phyloP scores from a whole-genome alignment of 2,888 invertebrate species.

The Helicoverpa assulta region DNA sequence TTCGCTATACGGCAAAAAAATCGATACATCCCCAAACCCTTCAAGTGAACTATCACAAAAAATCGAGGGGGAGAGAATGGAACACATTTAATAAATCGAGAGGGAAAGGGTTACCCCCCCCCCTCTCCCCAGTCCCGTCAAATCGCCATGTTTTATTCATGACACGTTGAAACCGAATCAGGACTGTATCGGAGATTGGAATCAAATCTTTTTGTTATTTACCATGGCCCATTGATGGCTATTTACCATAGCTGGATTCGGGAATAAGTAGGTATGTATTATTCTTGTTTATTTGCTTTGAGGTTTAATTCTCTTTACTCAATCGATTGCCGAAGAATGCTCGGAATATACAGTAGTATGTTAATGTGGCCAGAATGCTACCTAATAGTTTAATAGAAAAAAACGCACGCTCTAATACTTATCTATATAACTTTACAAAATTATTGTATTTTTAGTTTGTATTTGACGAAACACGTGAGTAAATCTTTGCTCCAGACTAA shows the following conservation, averaged over 20 bases:
- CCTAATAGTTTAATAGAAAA: too few species aligned
- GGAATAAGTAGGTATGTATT: conserved; percentile 5
- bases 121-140: conserved; percentile 64
- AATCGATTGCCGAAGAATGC: too few species aligned
- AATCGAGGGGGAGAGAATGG: conserved; percentile 72
- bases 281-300: neutral
- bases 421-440: too few species aligned
- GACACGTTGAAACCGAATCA: conserved; percentile 78
- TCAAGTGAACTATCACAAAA: conserved; percentile 80
- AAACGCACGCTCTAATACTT: too few species aligned
- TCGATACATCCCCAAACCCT: conserved; percentile 75
- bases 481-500: too few species aligned
- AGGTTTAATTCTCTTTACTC: too few species aligned
- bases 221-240: conserved; percentile 66
- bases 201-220: conserved; percentile 80
- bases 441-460: too few species aligned
- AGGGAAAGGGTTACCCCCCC: conserved; percentile 80
- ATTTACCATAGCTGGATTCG: conserved; percentile 50
- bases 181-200: conserved; percentile 74
- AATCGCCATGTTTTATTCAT: conserved; percentile 87
- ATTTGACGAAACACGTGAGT: too few species aligned
- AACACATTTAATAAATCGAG: conserved; percentile 81
- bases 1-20: conserved; percentile 60
- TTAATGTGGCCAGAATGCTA: too few species aligned
- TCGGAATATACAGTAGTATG: too few species aligned